Base-by-base conservation (phyloP, 37 sponge, comb jelly and placozoan genomes). In the Ephydatia muelleri region DNA sequence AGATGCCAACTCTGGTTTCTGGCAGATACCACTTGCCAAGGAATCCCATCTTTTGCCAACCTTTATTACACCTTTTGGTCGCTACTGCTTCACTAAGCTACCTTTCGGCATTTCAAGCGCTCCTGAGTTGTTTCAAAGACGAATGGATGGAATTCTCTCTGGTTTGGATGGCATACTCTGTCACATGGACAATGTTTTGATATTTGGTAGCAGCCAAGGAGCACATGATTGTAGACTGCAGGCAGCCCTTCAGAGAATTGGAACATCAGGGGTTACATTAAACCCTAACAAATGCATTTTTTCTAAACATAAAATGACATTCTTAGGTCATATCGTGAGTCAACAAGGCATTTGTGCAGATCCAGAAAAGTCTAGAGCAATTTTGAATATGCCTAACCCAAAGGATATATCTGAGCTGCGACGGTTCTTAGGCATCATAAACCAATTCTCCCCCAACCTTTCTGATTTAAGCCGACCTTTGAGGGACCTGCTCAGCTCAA, bases 1-100 rank as follows among this genome's bases (percentile, higher is more conserved):
- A 13, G 89, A 90, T 70, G 82, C 85, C 85, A 85, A 85, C 78
- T 80, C 65, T 28, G 81, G 87, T 3, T 85, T 85, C 38, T 77
- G 85, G 85, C 85, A 76, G 69, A 85, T 85, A 25, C 85, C 85
- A 28, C 77, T 86, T 9, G n/a, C 74, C 0, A 22, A 48, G 23
- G 38, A 82, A 25, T 82, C 82, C 35, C 6, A 49, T 1, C 72
- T 71, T 23, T 49, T 82, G 14, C 70, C 82, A 23, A 71, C 82
- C 23, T 70, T 82, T 72, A 33, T 82, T 21, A 82, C n/a, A n/a
- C n/a, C n/a, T n/a, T n/a, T n/a, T n/a, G n/a, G n/a, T n/a, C n/a
- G n/a, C n/a, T n/a, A n/a, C n/a, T n/a, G n/a, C n/a, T n/a, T n/a
- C n/a, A n/a, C n/a, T n/a, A n/a, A n/a, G n/a, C n/a, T n/a, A n/a